Percentiles rank a stretch among this genome's conserved stretches.
Conservation (phyloP, 2,113 vertebrate genomes). For the Daboia siamensis region DNA sequence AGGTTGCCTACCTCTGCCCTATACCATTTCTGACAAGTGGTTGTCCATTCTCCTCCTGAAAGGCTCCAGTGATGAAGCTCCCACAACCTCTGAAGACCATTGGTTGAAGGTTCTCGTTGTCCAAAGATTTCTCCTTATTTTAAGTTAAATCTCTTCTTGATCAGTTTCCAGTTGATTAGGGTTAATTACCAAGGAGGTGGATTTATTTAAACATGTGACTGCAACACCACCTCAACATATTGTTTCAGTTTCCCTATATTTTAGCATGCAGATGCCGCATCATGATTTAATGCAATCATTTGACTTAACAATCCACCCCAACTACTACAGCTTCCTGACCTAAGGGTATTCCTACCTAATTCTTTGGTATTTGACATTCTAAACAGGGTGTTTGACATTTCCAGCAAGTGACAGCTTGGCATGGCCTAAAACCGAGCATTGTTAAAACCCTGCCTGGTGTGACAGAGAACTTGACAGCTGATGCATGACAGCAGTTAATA, state of each 20-base stretch:
- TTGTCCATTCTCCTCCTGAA: background rate
- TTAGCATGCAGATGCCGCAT: background rate
- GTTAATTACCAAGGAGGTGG: background rate
- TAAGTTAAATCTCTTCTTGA: background rate
- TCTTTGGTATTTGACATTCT: background rate
- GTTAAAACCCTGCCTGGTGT: background rate
- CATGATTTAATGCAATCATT: background rate
- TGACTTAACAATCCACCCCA: background rate
- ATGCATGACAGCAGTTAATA: background rate
- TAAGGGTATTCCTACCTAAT: background rate
- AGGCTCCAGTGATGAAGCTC: background rate
- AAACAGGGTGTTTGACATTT: background rate
- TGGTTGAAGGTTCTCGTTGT: background rate
- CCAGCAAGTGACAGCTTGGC: background rate
- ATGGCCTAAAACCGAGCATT: background rate
- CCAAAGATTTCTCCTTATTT: background rate
- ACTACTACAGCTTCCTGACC: background rate
- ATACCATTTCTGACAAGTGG: background rate
- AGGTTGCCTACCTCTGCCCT: too few species aligned
- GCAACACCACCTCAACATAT: background rate
- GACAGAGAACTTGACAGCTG: background rate
- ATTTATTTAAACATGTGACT: background rate
- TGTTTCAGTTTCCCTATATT: background rate
- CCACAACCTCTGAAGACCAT: background rate
- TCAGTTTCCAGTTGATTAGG: background rate